phyloP scores from a whole-genome alignment of 2,113 vertebrate genomes.

The Syngnathus typhle region DNA sequence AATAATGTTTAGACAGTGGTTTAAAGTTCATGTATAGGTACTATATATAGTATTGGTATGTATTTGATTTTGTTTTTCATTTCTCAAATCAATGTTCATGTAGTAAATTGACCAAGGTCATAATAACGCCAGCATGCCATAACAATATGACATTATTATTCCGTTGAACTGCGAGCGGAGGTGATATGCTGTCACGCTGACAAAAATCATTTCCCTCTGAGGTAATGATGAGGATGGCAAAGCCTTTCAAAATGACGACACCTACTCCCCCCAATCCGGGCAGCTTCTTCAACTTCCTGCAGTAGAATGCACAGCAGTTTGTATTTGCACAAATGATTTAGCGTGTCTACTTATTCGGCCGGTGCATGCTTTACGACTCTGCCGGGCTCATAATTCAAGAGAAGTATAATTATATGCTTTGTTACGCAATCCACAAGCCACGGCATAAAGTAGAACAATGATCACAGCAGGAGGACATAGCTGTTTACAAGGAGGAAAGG shows the following conservation, averaged over 20 bases:
- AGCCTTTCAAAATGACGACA: constrained; percentile 50
- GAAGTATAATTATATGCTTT: constrained; percentile 38
- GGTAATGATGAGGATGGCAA: constrained; percentile 54
- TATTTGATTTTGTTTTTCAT: not conserved
- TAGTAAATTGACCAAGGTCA: constrained; percentile 43
- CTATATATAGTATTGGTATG: too few relatives aligned
- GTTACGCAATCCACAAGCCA: constrained; percentile 23
- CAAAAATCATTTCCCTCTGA: constrained; percentile 57
- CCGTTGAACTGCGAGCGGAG: constrained; percentile 39
- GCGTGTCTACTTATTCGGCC: constrained; percentile 27
- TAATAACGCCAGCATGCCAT: constrained; percentile 16
- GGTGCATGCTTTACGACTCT: constrained; percentile 44
- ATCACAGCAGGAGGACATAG: not conserved
- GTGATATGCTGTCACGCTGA: constrained; percentile 54
- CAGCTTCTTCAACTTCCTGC: constrained; percentile 24
- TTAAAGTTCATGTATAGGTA: not conserved
- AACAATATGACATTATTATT: constrained; percentile 46
- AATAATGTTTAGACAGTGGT: not conserved
- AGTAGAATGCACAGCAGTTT: constrained; percentile 41
- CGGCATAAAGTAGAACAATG: constrained; percentile 31
- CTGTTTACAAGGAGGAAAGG: not conserved
- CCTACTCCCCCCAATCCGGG: not conserved
- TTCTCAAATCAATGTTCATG: not conserved
- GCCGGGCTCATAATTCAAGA: constrained; percentile 42
- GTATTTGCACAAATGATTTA: constrained; percentile 53